A percentile compares a stretch with the other conserved stretches of the same genome.
Evolutionary conservation across 2,113 vertebrate species (phyloP).

Genomic region (Neodontobutis hainanensis): DNA sequence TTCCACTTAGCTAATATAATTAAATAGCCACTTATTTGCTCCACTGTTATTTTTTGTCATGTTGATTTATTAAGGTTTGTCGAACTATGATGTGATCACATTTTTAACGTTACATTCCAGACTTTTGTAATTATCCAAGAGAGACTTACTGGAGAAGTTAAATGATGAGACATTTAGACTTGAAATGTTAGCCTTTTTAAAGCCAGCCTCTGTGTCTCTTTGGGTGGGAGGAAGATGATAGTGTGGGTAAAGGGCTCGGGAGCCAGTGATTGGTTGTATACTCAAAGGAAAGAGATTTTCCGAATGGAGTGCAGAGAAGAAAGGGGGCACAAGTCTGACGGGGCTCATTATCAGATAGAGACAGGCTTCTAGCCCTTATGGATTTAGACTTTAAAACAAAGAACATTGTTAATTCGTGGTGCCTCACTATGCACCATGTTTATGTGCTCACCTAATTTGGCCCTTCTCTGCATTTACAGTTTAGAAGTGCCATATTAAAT

Average conservation of each 20-base stretch:
- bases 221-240: slow-evolving; percentile 25
- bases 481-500: background rate
- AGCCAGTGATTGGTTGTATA: slow-evolving; percentile 43
- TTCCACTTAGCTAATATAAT: no score
- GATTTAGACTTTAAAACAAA: slow-evolving; percentile 21
- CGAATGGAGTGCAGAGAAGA: slow-evolving; percentile 33
- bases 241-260: slow-evolving; percentile 22
- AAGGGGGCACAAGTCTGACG: slow-evolving; percentile 64
- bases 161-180: slow-evolving; percentile 29
- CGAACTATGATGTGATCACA: background rate
- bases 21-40: no score
- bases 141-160: slow-evolving; percentile 10
- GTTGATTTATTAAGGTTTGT: background rate
- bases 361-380: slow-evolving; percentile 30
- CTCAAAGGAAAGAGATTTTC: slow-evolving; percentile 34
- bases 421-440: background rate
- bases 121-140: slow-evolving; percentile 1
- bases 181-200: slow-evolving; percentile 33
- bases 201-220: slow-evolving; percentile 17
- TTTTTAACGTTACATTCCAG: background rate
- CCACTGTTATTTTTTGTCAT: background rate
- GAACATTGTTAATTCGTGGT: slow-evolving; percentile 9
- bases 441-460: background rate
- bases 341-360: slow-evolving; percentile 80
- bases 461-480: background rate